Percentiles rank a stretch among this genome's conserved stretches.
Conservation (phyloP, 2,113 vertebrate species). For the Atractosteus spatula region DNA sequence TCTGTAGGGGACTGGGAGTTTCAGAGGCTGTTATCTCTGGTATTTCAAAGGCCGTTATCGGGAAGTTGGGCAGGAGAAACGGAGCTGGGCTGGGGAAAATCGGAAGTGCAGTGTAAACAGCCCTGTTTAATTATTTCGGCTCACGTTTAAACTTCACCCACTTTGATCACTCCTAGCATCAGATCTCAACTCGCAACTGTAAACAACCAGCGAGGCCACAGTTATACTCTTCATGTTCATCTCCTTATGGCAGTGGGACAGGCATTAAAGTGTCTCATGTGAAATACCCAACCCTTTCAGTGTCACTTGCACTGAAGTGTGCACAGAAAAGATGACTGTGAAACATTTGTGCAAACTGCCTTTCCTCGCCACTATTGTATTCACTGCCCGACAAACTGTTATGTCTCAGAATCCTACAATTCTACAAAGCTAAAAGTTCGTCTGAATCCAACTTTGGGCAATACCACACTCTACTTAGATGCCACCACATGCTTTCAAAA, state of each 20-base stretch:
- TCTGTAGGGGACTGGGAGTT: slow-evolving; percentile 45
- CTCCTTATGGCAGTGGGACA: slow-evolving; percentile 22
- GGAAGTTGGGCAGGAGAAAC: slow-evolving; percentile 65
- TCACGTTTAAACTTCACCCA: slow-evolving; percentile 62
- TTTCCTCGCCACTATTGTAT: too few relatives aligned
- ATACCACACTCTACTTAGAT: too few relatives aligned
- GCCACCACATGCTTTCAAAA: too few relatives aligned
- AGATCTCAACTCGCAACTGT: slow-evolving; percentile 25
- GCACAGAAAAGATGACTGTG: too few relatives aligned
- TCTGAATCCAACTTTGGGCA: too few relatives aligned
- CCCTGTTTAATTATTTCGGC: slow-evolving; percentile 68
- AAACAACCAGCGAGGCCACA: slow-evolving; percentile 8
- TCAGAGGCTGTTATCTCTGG: slow-evolving; percentile 61
- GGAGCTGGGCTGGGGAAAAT: slow-evolving; percentile 43
- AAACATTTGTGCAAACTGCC: too few relatives aligned
- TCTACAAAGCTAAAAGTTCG: too few relatives aligned
- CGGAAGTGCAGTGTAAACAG: slow-evolving; percentile 75
- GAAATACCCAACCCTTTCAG: slow-evolving; percentile 16
- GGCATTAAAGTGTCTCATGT: slow-evolving; percentile 39
- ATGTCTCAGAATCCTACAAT: too few relatives aligned
- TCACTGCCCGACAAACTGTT: too few relatives aligned
- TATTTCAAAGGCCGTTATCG: slow-evolving; percentile 50
- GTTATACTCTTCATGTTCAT: slow-evolving; percentile 14
- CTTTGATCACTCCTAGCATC: slow-evolving; percentile 64
- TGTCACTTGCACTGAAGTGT: too few relatives aligned